Evolutionary conservation across 30 jellyfish, hydroid and myxozoan species (phyloP), one percentile per base, ranked within the genome.

Genomic region (Clytia hemisphaerica): DNA sequence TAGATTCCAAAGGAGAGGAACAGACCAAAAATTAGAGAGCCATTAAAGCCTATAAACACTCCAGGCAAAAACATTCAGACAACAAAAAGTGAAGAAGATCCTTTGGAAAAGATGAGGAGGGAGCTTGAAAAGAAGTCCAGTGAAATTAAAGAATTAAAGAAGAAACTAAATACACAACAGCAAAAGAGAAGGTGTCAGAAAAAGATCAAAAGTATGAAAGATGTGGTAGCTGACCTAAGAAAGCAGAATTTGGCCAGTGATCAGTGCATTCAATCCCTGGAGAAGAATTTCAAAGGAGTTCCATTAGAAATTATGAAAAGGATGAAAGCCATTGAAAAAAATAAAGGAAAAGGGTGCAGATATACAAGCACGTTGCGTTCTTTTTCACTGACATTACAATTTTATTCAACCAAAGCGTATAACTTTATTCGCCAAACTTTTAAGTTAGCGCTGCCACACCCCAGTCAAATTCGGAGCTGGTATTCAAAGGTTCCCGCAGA

Each of bases 371-470:
- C 31, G 49, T 32, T 71, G 24, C 36, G 37, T 18, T 68, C 80
- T 24, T 68, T 68, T 45, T 69, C 80, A 3, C 54, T 68, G 53
- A 68, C 80, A 68, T 30, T 68, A 32, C 83, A 73, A 34, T 73
- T 73, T 58, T 73, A 73, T 28, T 73, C 85, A 21, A 78, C 85
- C 24, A 73, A 73, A 36, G 85, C 70, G 10, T 58, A 73, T 33
- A 78, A 73, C 68, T 73, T 33, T 58, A 78, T 73, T 51, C 42
- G 85, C 28, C 15, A 16, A 28, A 30, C 85, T 25, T 55, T 60
- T 45, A 28, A 58, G 31, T 69, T 59, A 7, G 67, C 78, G 12
- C 61, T 73, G 15, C 85, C 70, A 10, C 85, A 73, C 54, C 85
- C 58, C 33, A 25, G 69, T 6, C 85, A 73, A n/a, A 42, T 73